Evolutionary conservation across 2,888 invertebrate species (phyloP), one percentile per base, ranked within the genome.

Genomic region (Drosophila nr. perissopoda): DNA sequence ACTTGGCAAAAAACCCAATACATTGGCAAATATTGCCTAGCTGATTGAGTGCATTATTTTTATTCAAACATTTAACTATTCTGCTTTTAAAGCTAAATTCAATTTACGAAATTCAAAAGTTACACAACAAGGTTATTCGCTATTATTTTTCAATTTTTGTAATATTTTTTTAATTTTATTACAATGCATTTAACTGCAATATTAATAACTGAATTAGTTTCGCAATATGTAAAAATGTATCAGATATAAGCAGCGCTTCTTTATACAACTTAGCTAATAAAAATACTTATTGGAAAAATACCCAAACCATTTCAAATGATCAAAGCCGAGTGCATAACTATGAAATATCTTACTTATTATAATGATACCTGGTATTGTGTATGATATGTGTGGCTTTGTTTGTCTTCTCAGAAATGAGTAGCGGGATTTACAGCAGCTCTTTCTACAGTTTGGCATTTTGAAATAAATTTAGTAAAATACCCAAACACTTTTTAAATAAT

Each of bases 371-470:
- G 45, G 16, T 7, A 25, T 25, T 7, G 2, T 2, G 0, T 16
- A 8, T 25, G 11, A 42, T 13, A 13, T 6, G 11, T 40, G n/a
- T 21, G 11, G 42, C 5, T 42, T 21, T 33, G 11, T 11, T 21
- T 42, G 2, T 13, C 78, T 56, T 53, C 56, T 33, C 40, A 59
- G 18, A 45, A 48, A 48, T 65, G 33, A 40, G 31, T 49, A 34
- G 38, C 25, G 70, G 68, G 49, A 29, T 68, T 60, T 53, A 54
- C 52, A 52, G 33, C 42, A 10, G 34, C 58, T 62, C 31, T 69
- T 51, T 54, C 11, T 13, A 42, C 18, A 25, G 8, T 16, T 56
- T 27, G 27, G 3, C 0, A 36, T 51, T 38, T 21, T 42, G 2
- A 6, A 53, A 36, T 25, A 3, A 6, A 25, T 53, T 6, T 18